Evolutionary conservation across 1,140 invertebrate species (phyloP), one percentile per base, ranked within the genome.

Genomic region (Drosophila ficusphila): DNA sequence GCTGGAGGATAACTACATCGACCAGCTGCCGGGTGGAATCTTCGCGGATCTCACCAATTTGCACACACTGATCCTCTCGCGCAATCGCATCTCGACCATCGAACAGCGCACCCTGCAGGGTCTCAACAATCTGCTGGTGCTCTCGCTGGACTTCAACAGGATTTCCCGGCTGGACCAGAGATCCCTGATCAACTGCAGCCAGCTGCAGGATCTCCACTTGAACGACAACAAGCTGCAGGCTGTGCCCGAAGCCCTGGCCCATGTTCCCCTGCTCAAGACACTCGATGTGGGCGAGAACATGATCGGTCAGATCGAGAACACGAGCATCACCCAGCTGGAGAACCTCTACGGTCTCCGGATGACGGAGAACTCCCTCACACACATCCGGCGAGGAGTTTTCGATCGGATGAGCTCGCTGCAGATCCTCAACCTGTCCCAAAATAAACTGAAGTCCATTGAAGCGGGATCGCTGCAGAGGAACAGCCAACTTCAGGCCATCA

Each of bases 201-300:
- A 95, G 62, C 92, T 99, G 49, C 95, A 97, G 92, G 97, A 98
- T 91, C 92, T 99, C 44, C 96, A 98, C 93, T 93, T 98, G 46
- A 96, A 97, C 92, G 95, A 96, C 75, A 99, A 99, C 92, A 95
- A 95, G 88, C 92, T 99, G 62, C 93, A 94, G 68, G 92, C 94
- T 68, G 94, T 99, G 41, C 98, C 98, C n/a, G 93, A 95, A 74
- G 96, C 96, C n/a, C 91, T 98, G 16, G 93, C 94, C 79, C 94
- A 95, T 86, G 95, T 98, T 57, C 95, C 95, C 6, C 93, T 96
- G 73, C 92, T 98, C 33, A 96, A 96, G 90, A 97, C 96, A 21
- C 92, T 98, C 42, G 97, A 98, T 92, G 93, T 98, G 73, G 96
- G 96, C 33, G 96, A 97, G 92, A 98, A 98, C 92, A 94, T 95